phyloP scores from a whole-genome alignment of 2,113 vertebrate species.

The Sinosuthora webbiana region DNA sequence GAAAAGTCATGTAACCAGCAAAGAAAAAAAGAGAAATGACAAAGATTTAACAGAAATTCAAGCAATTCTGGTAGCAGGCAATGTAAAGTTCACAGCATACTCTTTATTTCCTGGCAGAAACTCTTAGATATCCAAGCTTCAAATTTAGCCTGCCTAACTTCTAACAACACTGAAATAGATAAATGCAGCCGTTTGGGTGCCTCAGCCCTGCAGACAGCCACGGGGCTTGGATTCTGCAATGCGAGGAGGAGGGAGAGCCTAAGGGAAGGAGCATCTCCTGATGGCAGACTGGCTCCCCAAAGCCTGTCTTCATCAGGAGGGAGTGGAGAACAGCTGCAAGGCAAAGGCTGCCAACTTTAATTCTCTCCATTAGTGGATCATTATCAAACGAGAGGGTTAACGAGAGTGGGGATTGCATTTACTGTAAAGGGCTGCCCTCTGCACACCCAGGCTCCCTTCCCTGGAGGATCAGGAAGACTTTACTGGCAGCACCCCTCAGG shows the following conservation, averaged over 20 bases:
- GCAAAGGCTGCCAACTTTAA: conserved; percentile 28
- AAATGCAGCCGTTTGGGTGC: not conserved
- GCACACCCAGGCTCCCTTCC: not conserved
- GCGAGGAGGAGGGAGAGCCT: not conserved
- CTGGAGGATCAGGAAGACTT: not conserved
- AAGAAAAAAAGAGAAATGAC: conserved; percentile 1
- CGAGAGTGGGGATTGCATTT: not conserved
- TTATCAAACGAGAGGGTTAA: conserved; percentile 25
- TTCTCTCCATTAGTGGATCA: conserved; percentile 37
- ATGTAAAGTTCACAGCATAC: conserved; percentile 35
- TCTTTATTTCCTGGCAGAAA: conserved; percentile 52
- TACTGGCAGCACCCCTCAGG: not conserved
- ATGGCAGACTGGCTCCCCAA: not conserved
- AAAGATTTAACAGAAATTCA: conserved; percentile 58
- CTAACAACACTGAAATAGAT: not conserved
- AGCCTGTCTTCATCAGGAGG: not conserved
- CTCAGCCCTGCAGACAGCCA: not conserved
- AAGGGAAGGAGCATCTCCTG: not conserved
- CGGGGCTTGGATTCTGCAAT: not conserved
- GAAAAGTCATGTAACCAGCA: conserved; percentile 30
- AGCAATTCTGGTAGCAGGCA: conserved; percentile 37
- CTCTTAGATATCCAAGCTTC: not conserved
- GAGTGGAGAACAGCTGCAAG: conserved; percentile 30
- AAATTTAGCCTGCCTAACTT: not conserved
- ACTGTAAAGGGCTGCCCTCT: not conserved